These are phyloP conservation scores for Pediacus dermestoides DNA, from an alignment of 2,888 invertebrate species.

Conservation along the genomic window DNA sequence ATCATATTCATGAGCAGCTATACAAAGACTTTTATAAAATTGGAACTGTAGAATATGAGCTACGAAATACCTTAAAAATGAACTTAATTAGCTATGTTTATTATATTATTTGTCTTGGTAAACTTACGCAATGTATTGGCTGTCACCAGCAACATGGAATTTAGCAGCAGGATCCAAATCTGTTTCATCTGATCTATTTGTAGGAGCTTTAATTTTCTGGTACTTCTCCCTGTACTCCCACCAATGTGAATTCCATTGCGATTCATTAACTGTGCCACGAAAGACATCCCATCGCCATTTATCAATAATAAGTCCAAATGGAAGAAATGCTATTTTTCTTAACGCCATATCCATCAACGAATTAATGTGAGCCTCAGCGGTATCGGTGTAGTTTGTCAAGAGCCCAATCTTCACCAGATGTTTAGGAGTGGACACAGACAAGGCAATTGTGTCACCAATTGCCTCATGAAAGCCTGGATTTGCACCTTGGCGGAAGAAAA, in stretches of 20 bases:
- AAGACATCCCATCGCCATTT: slow-evolving; percentile 60
- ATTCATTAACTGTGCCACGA: slow-evolving; percentile 45
- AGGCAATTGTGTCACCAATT: slow-evolving; percentile 59
- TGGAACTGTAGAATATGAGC: slow-evolving; percentile 76
- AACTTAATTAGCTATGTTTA: slow-evolving; percentile 6
- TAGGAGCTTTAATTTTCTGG: slow-evolving; percentile 50
- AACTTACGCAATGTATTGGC: slow-evolving; percentile 48
- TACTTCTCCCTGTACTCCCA: slow-evolving; percentile 47
- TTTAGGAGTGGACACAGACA: slow-evolving; percentile 56
- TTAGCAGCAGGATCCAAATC: slow-evolving; percentile 53
- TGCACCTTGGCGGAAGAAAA: slow-evolving; percentile 53
- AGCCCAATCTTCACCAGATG: slow-evolving; percentile 52
- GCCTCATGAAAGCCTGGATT: slow-evolving; percentile 65
- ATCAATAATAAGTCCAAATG: slow-evolving; percentile 57
- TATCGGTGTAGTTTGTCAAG: slow-evolving; percentile 29
- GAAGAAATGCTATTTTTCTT: slow-evolving; percentile 55
- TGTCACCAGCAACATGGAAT: slow-evolving; percentile 50
- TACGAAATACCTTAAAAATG: slow-evolving; percentile 56
- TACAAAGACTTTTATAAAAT: slow-evolving; percentile 69
- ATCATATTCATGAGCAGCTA: slow-evolving; percentile 61
- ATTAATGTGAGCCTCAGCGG: slow-evolving; percentile 49
- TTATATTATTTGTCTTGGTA: no score
- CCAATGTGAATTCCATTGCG: slow-evolving; percentile 51
- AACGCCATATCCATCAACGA: slow-evolving; percentile 51
- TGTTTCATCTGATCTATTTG: slow-evolving; percentile 43